Conservation (phyloP, 1,140 invertebrate genomes). For the Hypsibius dujardini region DNA sequence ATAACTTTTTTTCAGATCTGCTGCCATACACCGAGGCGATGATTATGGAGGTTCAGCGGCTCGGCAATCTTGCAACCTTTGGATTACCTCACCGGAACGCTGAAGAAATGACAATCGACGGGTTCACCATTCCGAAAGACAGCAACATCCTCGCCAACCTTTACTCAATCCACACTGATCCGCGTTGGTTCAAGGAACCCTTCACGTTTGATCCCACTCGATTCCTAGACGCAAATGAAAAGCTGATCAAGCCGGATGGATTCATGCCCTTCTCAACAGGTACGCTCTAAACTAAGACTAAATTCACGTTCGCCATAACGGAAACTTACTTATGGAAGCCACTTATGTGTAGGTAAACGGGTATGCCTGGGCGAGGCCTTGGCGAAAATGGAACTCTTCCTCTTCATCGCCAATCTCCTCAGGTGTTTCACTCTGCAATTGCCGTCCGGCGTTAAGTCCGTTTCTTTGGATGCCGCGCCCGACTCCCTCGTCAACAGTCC, state of each 20-base stretch:
- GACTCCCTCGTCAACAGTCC: too few species aligned
- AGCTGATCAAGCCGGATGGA: background rate
- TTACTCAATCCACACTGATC: slow-evolving; percentile 26
- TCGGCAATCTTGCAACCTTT: background rate
- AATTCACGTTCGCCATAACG: too few species aligned
- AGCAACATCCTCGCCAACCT: slow-evolving; percentile 26
- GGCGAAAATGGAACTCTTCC: too few species aligned
- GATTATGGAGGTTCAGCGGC: background rate
- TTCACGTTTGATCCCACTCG: slow-evolving; percentile 26
- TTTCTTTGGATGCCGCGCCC: too few species aligned
- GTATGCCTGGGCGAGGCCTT: too few species aligned
- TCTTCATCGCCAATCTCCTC: too few species aligned
- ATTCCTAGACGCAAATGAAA: slow-evolving; percentile 26
- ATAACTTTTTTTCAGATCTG: background rate
- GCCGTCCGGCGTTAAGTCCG: too few species aligned
- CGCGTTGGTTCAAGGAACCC: slow-evolving; percentile 25
- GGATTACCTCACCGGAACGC: background rate
- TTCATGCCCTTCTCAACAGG: background rate
- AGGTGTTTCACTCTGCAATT: too few species aligned
- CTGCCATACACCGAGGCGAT: background rate
- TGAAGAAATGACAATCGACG: slow-evolving; percentile 2
- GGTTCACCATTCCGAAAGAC: slow-evolving; percentile 24
- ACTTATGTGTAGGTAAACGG: too few species aligned
- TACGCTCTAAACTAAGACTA: too few species aligned
- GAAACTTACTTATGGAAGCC: too few species aligned